Conservation (phyloP, 2,113 vertebrate genomes). For the Myanophis thanlyinensis region DNA sequence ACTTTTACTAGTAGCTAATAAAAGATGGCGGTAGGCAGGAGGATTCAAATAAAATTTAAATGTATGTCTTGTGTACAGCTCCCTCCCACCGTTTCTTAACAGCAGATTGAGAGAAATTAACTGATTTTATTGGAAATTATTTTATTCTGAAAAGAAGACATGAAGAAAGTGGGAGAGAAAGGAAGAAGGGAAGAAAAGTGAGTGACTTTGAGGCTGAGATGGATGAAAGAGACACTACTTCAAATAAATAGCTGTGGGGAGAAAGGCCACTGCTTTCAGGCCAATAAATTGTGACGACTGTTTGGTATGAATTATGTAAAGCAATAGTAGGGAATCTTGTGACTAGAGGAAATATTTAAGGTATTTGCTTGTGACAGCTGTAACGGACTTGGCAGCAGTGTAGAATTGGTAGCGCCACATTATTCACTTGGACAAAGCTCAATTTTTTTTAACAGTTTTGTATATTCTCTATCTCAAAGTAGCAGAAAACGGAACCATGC, state of each 20-base stretch:
- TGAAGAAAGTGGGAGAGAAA: too few relatives aligned
- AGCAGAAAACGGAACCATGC: background rate
- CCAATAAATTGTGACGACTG: background rate
- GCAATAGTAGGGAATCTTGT: background rate
- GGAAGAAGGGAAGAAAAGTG: background rate
- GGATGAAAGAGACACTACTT: background rate
- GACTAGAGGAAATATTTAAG: background rate
- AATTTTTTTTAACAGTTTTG: background rate
- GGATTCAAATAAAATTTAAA: too few relatives aligned
- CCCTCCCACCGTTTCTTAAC: too few relatives aligned
- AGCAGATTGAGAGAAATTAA: background rate
- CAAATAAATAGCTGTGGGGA: background rate
- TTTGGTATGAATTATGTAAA: background rate
- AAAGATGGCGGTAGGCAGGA: too few relatives aligned
- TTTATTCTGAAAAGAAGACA: background rate
- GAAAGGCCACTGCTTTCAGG: background rate
- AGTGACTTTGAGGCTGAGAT: background rate
- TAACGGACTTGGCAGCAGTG: background rate
- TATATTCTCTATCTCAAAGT: background rate
- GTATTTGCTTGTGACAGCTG: background rate
- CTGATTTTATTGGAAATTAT: background rate
- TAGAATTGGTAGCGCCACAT: background rate
- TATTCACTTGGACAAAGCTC: background rate
- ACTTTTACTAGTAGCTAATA: too few relatives aligned
- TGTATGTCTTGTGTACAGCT: too few relatives aligned